Conservation (phyloP, 2,113 vertebrate genomes). For the Ophiodon elongatus region DNA sequence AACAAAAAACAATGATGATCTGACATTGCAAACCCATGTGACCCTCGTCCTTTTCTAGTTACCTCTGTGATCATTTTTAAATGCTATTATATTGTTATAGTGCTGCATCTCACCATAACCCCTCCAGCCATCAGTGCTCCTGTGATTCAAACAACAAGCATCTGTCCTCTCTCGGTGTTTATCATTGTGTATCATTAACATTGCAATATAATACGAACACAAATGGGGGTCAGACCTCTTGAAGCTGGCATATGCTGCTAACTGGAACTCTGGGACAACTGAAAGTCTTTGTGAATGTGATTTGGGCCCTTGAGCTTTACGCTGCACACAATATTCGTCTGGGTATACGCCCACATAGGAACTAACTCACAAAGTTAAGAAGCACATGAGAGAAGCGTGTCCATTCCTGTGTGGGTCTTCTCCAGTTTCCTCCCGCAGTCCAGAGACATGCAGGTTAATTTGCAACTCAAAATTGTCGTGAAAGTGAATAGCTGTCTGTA, state of each 20-base stretch:
- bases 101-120: neutral
- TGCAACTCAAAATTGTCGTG: neutral
- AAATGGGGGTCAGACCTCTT: neutral
- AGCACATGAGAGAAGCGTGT: neutral
- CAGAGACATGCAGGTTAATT: neutral
- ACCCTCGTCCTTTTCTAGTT: neutral
- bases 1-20: neutral
- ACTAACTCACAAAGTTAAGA: neutral
- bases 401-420: neutral
- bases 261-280: slow-evolving; percentile 11
- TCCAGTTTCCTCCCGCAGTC: neutral
- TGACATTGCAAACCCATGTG: neutral
- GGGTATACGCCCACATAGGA: neutral
- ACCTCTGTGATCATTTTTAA: neutral
- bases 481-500: neutral
- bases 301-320: slow-evolving; percentile 17
- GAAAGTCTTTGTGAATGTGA: slow-evolving; percentile 22
- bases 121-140: slow-evolving; percentile 7
- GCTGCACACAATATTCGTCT: slow-evolving; percentile 16
- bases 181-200: neutral
- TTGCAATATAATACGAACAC: neutral
- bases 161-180: slow-evolving; percentile 17
- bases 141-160: slow-evolving; percentile 27
- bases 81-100: neutral
- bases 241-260: neutral